Conservation (phyloP, 2,113 vertebrate genomes). For the Corythaixoides concolor region DNA sequence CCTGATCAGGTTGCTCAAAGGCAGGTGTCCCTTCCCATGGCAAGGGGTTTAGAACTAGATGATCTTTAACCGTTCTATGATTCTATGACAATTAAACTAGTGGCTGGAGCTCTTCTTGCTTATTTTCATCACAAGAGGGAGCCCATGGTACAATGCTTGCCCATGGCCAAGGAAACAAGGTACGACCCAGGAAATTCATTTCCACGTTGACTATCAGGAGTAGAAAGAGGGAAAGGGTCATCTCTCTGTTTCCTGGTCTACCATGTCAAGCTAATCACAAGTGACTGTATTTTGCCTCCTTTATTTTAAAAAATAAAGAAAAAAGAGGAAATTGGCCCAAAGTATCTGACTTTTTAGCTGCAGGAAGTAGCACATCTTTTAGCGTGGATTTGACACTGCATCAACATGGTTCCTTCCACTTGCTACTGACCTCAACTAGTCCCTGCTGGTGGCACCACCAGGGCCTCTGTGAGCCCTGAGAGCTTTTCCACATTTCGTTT, state of each 20-base stretch:
- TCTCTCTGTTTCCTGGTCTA: not conserved
- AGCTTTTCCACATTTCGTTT: not conserved
- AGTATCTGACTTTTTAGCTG: not conserved
- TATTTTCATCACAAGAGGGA: not conserved
- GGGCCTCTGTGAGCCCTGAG: not conserved
- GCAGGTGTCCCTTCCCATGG: too few species aligned
- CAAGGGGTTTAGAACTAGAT: too few species aligned
- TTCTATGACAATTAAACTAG: not conserved
- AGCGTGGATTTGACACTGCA: not conserved
- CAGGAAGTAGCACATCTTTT: not conserved
- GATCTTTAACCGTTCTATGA: too few species aligned
- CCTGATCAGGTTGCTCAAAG: too few species aligned
- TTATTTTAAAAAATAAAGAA: not conserved
- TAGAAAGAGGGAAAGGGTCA: not conserved
- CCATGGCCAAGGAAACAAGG: not conserved
- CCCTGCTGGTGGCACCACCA: not conserved
- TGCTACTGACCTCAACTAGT: not conserved
- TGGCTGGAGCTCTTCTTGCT: not conserved
- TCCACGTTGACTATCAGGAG: fast-evolving
- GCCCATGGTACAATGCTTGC: fast-evolving
- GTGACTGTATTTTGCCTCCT: not conserved
- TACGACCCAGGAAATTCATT: not conserved
- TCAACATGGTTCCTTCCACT: not conserved
- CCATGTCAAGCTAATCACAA: not conserved
- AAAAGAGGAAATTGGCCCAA: not conserved